Conservation (phyloP, 2,888 invertebrate genomes). For the Amphiduros pacificus region DNA sequence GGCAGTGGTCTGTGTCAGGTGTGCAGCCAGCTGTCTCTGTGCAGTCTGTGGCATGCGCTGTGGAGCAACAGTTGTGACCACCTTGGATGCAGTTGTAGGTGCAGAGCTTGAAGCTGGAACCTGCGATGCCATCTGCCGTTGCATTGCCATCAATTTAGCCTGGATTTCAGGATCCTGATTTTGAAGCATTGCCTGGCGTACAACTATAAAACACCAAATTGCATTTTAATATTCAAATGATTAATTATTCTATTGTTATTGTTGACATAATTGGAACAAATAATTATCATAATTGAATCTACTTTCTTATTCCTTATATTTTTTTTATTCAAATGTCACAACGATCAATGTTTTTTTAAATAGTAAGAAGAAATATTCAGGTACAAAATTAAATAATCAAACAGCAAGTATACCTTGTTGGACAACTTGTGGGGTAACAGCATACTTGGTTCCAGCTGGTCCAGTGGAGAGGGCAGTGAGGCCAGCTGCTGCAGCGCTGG, state of each 20-base stretch:
- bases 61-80: background rate
- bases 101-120: slow-evolving; percentile 6
- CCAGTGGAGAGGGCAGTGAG: background rate
- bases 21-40: too few relatives aligned
- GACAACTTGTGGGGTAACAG: slow-evolving; percentile 88
- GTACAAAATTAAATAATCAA: too few relatives aligned
- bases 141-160: slow-evolving; percentile 84
- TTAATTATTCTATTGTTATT: background rate
- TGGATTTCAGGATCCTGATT: slow-evolving; percentile 90
- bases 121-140: slow-evolving; percentile 65
- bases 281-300: too few relatives aligned
- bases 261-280: background rate
- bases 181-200: slow-evolving; percentile 87
- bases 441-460: slow-evolving; percentile 67
- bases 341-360: too few relatives aligned
- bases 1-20: too few relatives aligned
- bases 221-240: background rate
- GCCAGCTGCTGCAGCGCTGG: background rate
- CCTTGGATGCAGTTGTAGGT: background rate
- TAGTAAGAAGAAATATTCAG: too few relatives aligned
- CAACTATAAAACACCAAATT: slow-evolving; percentile 67
- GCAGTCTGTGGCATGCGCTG: too few relatives aligned
- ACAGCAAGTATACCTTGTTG: slow-evolving; percentile 73
- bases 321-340: too few relatives aligned
- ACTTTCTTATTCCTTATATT: too few relatives aligned